Percentiles rank a stretch among this genome's conserved stretches.
These are phyloP conservation scores for Patella pellucida DNA, from an alignment of 2,888 invertebrate species.

Conservation along the genomic window DNA sequence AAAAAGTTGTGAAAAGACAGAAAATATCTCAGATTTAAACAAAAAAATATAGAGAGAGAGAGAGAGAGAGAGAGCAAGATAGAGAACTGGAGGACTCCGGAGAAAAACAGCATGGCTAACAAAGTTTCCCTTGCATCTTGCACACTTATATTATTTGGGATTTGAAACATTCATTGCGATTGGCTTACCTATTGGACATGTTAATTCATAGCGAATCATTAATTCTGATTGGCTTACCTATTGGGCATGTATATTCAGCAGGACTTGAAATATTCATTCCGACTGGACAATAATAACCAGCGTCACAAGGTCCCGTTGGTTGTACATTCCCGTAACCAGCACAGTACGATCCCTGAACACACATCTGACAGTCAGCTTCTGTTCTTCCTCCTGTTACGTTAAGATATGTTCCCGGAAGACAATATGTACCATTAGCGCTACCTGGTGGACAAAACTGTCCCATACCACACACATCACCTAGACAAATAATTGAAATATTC, in stretches of 20 bases:
- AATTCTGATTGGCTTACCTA: conserved; percentile 61
- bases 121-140: no score
- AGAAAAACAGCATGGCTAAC: no score
- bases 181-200: conserved; percentile 62
- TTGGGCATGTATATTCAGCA: conserved; percentile 57
- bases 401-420: conserved; percentile 65
- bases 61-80: neutral
- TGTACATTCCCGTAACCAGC: conserved; percentile 60
- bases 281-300: conserved; percentile 64
- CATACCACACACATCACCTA: conserved; percentile 57
- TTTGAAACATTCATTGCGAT: conserved; percentile 53
- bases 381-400: conserved; percentile 55
- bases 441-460: conserved; percentile 58
- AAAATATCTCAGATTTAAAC: no score
- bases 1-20: neutral
- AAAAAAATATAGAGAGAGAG: neutral
- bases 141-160: no score
- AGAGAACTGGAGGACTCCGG: neutral
- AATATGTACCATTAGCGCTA: conserved; percentile 55
- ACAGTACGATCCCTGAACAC: conserved; percentile 63
- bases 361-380: conserved; percentile 56
- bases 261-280: conserved; percentile 59
- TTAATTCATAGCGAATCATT: conserved; percentile 51
- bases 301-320: conserved; percentile 54
- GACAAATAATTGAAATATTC: conserved; percentile 2